phyloP scores from a whole-genome alignment of 2,113 vertebrate species.

The Proterorhinus semilunaris region DNA sequence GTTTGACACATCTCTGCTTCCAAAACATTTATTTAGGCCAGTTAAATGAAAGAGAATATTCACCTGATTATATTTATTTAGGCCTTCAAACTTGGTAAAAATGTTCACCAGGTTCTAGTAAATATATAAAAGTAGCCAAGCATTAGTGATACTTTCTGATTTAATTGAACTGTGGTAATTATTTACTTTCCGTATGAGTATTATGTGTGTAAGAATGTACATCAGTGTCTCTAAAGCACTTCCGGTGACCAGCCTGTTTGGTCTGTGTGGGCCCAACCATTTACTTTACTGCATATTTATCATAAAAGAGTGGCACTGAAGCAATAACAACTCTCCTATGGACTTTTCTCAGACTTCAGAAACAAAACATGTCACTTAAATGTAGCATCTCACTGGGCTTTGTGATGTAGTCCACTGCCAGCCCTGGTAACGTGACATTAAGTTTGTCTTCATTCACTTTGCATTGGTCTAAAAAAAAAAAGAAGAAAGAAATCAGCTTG shows the following conservation, averaged over 20 bases:
- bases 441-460: conserved; percentile 36
- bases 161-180: conserved; percentile 51
- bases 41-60: conserved; percentile 45
- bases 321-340: conserved; percentile 10
- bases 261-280: conserved; percentile 45
- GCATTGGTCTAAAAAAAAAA: conserved; percentile 46
- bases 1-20: conserved; percentile 17
- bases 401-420: conserved; percentile 29
- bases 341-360: conserved; percentile 14
- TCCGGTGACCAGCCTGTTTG: conserved; percentile 60
- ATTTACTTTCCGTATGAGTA: conserved; percentile 68
- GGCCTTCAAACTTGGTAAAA: conserved; percentile 49
- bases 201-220: conserved; percentile 76
- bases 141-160: conserved; percentile 56
- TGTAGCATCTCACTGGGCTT: conserved; percentile 25
- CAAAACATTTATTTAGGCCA: conserved; percentile 26
- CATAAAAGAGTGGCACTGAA: conserved; percentile 41
- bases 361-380: conserved; percentile 11
- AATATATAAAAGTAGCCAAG: conserved; percentile 60
- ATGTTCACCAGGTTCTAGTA: conserved; percentile 51
- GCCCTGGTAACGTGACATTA: conserved; percentile 23
- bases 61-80: conserved; percentile 73
- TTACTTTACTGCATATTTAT: conserved; percentile 57
- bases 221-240: conserved; percentile 79
- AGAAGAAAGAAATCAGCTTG: conserved; percentile 53